Conservation (phyloP, 2,113 vertebrate genomes). For the Cyanoderma ruficeps region DNA sequence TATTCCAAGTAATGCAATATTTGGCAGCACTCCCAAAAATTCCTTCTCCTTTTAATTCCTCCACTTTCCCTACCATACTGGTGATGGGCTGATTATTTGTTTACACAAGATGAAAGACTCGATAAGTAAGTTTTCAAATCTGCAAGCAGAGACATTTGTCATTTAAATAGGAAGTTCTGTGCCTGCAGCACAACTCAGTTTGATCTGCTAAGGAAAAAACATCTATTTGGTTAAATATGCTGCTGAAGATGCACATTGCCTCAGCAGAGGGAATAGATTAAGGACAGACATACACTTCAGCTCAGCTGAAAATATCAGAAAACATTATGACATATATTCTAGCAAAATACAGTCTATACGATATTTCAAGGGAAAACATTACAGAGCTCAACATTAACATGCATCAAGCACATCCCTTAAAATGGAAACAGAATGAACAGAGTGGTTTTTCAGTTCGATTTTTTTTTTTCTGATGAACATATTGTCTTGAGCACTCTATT, state of each 20-base stretch:
- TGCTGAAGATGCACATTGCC: constrained; percentile 67
- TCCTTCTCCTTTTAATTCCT: constrained; percentile 15
- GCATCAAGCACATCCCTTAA: neutral
- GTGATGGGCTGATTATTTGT: constrained; percentile 64
- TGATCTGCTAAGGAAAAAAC: constrained; percentile 65
- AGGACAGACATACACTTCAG: constrained; percentile 50
- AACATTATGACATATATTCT: constrained; percentile 59
- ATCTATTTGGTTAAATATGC: constrained; percentile 76
- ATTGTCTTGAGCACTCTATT: constrained; percentile 33
- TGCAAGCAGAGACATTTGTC: constrained; percentile 72
- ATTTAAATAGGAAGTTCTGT: constrained; percentile 71
- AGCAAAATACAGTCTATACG: neutral
- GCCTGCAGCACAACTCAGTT: constrained; percentile 72
- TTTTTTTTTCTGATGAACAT: constrained; percentile 15
- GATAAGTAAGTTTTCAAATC: constrained; percentile 62
- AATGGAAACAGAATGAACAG: neutral
- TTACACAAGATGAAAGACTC: constrained; percentile 69
- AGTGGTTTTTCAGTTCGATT: neutral
- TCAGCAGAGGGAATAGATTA: constrained; percentile 69
- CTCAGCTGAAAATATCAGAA: constrained; percentile 67
- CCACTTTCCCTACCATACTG: neutral
- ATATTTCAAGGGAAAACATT: constrained; percentile 23
- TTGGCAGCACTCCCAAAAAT: constrained; percentile 58
- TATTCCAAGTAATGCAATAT: constrained; percentile 56
- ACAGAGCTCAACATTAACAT: neutral